A percentile compares a stretch with the other conserved stretches of the same genome.
Conservation (phyloP, 1,140 invertebrate species). For the Drosophila melanica region DNA sequence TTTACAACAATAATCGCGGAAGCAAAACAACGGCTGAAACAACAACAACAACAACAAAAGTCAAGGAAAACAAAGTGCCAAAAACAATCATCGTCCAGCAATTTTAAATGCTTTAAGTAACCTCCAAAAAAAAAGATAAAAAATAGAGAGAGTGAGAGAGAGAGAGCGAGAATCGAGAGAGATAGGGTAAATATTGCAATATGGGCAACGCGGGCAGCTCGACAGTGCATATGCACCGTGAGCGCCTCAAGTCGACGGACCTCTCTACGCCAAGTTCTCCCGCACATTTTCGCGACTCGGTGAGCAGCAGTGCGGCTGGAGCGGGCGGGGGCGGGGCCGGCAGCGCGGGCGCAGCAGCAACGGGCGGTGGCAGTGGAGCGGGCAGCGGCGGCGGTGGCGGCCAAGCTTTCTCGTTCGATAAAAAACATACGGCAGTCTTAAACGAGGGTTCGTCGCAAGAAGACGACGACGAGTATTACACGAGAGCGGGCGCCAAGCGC, state of each 20-base stretch:
- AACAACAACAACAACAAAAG: slow-evolving; percentile 22
- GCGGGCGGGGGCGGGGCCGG: slow-evolving; percentile 35
- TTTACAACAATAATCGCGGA: slow-evolving; percentile 33
- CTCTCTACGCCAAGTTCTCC: slow-evolving; percentile 79
- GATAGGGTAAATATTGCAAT: slow-evolving; percentile 34
- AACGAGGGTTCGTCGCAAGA: slow-evolving; percentile 85
- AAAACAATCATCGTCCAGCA: slow-evolving; percentile 41
- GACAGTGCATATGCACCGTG: slow-evolving; percentile 75
- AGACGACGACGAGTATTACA: slow-evolving; percentile 90
- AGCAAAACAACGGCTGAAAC: slow-evolving; percentile 31
- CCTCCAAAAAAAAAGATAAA: slow-evolving; percentile 33
- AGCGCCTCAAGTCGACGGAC: slow-evolving; percentile 82
- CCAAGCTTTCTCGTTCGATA: slow-evolving; percentile 94
- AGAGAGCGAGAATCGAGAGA: slow-evolving; percentile 36
- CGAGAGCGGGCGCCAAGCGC: slow-evolving; percentile 85
- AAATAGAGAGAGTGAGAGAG: slow-evolving; percentile 17
- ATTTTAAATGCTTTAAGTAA: slow-evolving; percentile 53
- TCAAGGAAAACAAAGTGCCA: slow-evolving; percentile 64
- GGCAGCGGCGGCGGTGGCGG: slow-evolving; percentile 85
- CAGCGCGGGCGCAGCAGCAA: slow-evolving; percentile 48
- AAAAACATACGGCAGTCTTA: slow-evolving; percentile 87
- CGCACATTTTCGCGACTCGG: slow-evolving; percentile 74
- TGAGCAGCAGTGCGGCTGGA: slow-evolving; percentile 33
- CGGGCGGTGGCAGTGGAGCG: slow-evolving; percentile 46
- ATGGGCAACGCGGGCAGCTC: slow-evolving; percentile 83